Evolutionary conservation across 2,113 vertebrate species (phyloP).

Genomic region (Tinamus guttatus): DNA sequence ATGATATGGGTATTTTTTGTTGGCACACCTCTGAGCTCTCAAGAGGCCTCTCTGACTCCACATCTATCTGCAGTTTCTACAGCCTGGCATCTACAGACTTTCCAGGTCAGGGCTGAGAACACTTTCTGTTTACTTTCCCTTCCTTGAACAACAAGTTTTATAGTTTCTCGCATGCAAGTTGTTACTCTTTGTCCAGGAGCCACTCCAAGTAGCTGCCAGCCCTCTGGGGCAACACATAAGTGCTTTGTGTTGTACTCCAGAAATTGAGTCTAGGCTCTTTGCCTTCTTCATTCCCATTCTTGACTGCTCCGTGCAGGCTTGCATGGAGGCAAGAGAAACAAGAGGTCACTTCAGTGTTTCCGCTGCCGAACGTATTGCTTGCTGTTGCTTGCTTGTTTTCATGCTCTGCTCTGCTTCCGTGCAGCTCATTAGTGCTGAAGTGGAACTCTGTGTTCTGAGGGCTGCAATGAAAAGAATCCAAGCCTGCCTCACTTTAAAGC

Average conservation of each 20-base stretch:
- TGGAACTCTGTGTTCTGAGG: neutral
- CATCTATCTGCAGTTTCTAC: neutral
- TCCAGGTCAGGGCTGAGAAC: neutral
- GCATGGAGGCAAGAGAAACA: neutral
- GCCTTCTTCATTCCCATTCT: neutral
- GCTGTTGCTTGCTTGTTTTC: neutral
- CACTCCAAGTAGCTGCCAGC: neutral
- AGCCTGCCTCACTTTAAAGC: neutral
- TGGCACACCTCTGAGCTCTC: neutral
- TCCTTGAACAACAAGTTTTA: neutral
- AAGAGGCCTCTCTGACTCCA: neutral
- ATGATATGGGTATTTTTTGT: neutral
- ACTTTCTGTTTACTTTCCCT: neutral
- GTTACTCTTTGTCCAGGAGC: neutral
- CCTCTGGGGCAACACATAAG: neutral
- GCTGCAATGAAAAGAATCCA: neutral
- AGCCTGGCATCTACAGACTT: neutral
- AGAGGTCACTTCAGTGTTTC: neutral
- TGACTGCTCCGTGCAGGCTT: neutral
- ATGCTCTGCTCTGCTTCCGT: neutral
- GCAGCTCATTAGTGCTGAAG: neutral
- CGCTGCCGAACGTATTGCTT: neutral
- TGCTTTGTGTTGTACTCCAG: neutral
- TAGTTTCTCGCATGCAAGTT: neutral
- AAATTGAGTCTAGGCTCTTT: neutral